These are phyloP conservation scores for Diploscapter pachys DNA, from an alignment of 1,140 invertebrate species.

Conservation along the genomic window DNA sequence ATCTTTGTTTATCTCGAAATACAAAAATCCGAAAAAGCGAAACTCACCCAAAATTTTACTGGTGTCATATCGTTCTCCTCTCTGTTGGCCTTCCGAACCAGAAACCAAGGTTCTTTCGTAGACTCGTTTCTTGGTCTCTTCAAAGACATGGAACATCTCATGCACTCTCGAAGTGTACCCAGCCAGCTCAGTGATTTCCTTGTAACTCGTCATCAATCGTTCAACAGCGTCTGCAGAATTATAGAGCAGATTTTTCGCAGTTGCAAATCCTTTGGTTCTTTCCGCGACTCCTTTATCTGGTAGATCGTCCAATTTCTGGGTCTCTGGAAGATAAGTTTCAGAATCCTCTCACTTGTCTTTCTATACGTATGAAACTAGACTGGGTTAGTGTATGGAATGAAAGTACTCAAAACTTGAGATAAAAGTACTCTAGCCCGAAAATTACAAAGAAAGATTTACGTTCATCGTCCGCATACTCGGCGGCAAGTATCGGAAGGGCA, in stretches of 20 bases:
- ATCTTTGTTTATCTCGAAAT: too few relatives aligned
- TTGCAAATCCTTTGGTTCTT: conserved; percentile 88
- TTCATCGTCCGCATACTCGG: conserved; percentile 16
- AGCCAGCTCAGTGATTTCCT: conserved; percentile 86
- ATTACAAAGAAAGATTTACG: conserved; percentile 4
- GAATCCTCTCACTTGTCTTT: too few relatives aligned
- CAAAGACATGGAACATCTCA: conserved; percentile 88
- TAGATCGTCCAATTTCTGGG: conserved; percentile 50
- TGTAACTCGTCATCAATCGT: conserved; percentile 93
- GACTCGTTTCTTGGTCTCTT: conserved; percentile 77
- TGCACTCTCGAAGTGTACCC: conserved; percentile 88
- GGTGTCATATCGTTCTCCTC: conserved; percentile 58
- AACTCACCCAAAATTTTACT: conserved; percentile 52
- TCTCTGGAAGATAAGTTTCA: conserved; percentile 7
- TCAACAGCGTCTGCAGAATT: conserved; percentile 94
- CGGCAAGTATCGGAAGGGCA: conserved; percentile 61
- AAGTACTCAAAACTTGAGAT: too few relatives aligned
- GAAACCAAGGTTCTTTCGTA: conserved; percentile 63
- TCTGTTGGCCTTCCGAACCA: conserved; percentile 27
- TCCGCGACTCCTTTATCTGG: conserved; percentile 74
- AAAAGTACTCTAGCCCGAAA: too few relatives aligned
- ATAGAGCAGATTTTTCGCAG: conserved; percentile 84
- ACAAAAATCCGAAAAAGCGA: too few relatives aligned
- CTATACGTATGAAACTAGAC: too few relatives aligned
- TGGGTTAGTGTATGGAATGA: too few relatives aligned